phyloP scores from a whole-genome alignment of 2,797 vertebrate species.

The Lemur catta region DNA sequence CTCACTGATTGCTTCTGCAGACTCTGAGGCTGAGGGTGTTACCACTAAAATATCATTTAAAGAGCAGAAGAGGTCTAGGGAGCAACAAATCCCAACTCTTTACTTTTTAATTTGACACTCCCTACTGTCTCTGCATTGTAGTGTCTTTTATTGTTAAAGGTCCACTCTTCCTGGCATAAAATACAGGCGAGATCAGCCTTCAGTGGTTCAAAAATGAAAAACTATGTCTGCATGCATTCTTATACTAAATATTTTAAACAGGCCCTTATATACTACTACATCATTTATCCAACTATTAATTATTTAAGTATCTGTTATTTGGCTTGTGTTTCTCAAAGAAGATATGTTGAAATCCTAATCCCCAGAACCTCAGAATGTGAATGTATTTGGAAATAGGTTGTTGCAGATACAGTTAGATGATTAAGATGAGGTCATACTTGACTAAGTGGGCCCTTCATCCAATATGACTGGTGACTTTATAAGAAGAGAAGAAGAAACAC shows the following conservation, averaged over 20 bases:
- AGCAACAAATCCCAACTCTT: neutral
- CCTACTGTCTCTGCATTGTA: neutral
- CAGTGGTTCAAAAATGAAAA: neutral
- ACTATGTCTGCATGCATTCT: neutral
- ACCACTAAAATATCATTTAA: neutral
- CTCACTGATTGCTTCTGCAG: neutral
- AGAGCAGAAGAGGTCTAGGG: neutral
- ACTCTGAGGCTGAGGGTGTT: neutral
- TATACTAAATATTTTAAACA: constrained; percentile 34
- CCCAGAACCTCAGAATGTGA: neutral
- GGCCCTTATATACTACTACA: neutral
- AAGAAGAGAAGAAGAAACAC: neutral
- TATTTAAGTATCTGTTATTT: neutral
- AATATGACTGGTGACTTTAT: neutral
- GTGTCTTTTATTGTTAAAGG: constrained; percentile 21
- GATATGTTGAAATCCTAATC: neutral
- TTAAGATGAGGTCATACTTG: neutral
- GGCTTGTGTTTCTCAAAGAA: neutral
- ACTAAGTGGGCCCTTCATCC: neutral
- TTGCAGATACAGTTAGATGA: neutral
- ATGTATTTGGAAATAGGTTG: neutral
- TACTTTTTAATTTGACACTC: neutral
- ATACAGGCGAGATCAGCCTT: neutral
- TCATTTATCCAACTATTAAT: constrained; percentile 23
- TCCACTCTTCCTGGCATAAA: neutral